Percentiles rank a stretch among this genome's conserved stretches.
Conservation (phyloP, 2,888 invertebrate species). For the Chalcosyrphus nemorum region DNA sequence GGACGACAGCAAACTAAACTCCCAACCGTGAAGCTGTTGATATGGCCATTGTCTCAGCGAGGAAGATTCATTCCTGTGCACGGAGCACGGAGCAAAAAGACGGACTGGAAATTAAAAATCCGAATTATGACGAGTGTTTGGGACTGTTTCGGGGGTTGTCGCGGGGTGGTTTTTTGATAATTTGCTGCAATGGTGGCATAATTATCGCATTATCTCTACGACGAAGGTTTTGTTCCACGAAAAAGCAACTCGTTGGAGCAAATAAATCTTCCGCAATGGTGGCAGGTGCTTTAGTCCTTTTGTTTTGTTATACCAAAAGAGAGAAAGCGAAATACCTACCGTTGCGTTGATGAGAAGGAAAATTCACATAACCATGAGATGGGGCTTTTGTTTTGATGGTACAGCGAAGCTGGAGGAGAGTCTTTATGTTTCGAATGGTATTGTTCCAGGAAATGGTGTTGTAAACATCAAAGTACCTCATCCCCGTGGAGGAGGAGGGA, state of each 20-base stretch:
- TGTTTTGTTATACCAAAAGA: no score
- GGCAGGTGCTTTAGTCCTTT: slow-evolving; percentile 63
- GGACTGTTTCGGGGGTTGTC: not conserved
- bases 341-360: no score
- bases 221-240: slow-evolving; percentile 44
- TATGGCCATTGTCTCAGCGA: slow-evolving; percentile 58
- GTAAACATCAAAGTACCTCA: slow-evolving; percentile 47
- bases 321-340: no score
- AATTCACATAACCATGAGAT: not conserved
- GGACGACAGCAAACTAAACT: no score
- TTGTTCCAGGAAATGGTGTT: slow-evolving; percentile 31
- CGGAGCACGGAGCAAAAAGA: slow-evolving; percentile 41
- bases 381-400: slow-evolving; percentile 12
- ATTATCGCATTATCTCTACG: slow-evolving; percentile 76
- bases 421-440: not conserved
- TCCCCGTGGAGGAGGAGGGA: slow-evolving; percentile 4
- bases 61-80: slow-evolving; percentile 14
- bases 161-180: slow-evolving; percentile 55
- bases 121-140: slow-evolving; percentile 63
- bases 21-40: slow-evolving; percentile 39
- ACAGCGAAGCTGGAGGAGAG: not conserved
- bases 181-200: slow-evolving; percentile 76
- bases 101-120: slow-evolving; percentile 59
- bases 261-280: slow-evolving; percentile 57
- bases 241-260: slow-evolving; percentile 36